phyloP scores from a whole-genome alignment of 1,140 invertebrate genomes.

The Musca vetustissima region DNA sequence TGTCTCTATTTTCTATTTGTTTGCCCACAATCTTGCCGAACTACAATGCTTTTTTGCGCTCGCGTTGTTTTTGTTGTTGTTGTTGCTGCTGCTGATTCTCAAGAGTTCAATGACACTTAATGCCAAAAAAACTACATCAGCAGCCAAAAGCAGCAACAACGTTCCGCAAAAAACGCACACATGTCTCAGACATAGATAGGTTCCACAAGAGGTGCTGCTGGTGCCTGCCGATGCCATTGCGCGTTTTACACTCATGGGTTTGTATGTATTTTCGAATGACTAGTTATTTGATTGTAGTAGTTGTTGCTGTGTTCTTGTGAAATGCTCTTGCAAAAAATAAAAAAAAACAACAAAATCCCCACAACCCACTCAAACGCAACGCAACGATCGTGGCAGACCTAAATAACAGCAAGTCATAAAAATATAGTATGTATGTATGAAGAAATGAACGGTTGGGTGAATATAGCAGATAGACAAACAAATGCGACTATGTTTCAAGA shows the following conservation, averaged over 20 bases:
- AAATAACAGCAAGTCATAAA: no score
- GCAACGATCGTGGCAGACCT: no score
- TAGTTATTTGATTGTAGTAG: neutral
- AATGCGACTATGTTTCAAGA: no score
- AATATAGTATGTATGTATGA: no score
- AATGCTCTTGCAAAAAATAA: slow-evolving; percentile 2
- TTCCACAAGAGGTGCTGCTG: neutral
- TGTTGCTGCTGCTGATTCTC: neutral
- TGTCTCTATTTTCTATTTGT: neutral
- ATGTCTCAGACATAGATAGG: neutral
- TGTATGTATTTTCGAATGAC: neutral
- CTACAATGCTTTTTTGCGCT: no score
- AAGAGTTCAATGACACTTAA: slow-evolving; percentile 3
- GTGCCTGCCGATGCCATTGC: neutral
- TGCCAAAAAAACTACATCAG: neutral
- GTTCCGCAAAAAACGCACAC: slow-evolving; percentile 4
- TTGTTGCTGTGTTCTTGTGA: neutral
- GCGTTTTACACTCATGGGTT: neutral
- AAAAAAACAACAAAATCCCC: neutral
- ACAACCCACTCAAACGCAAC: neutral
- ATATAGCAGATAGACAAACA: no score
- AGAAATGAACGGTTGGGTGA: no score
- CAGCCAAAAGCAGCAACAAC: no score
- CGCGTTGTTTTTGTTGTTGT: neutral
- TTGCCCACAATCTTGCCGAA: no score